Conservation (phyloP, 2,888 invertebrate genomes). For the Melinaea marsaeus region DNA sequence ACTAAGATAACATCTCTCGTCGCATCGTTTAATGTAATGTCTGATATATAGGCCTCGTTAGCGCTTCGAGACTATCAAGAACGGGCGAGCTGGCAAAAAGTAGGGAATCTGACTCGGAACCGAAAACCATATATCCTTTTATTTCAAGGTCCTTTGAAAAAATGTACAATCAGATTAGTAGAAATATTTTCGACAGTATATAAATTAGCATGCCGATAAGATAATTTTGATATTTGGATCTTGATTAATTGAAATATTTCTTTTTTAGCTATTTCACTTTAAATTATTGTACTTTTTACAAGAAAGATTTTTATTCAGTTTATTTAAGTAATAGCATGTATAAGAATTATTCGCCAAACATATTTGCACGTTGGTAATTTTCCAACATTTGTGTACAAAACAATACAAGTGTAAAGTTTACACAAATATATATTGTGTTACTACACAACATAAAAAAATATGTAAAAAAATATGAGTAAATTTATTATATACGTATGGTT, state of each 20-base stretch:
- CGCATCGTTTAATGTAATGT: constrained; percentile 96
- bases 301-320: too few relatives aligned
- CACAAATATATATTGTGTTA: too few relatives aligned
- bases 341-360: too few relatives aligned
- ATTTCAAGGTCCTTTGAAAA: constrained; percentile 87
- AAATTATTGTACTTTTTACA: too few relatives aligned
- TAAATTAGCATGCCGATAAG: neutral
- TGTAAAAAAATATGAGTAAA: too few relatives aligned
- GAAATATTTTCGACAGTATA: too few relatives aligned
- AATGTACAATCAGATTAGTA: constrained; percentile 8
- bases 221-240: neutral
- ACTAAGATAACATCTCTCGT: constrained; percentile 96
- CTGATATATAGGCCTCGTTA: constrained; percentile 96
- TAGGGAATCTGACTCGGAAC: constrained; percentile 92
- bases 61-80: constrained; percentile 92
- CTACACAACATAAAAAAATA: too few relatives aligned
- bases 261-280: too few relatives aligned
- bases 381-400: too few relatives aligned
- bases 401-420: neutral
- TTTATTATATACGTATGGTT: too few relatives aligned
- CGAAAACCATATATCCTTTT: constrained; percentile 97
- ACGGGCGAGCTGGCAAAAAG: constrained; percentile 96
- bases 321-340: too few relatives aligned
- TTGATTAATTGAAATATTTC: neutral
- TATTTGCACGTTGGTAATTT: too few relatives aligned